Percentiles rank a stretch among this genome's conserved stretches.
phyloP scores from a whole-genome alignment of 2,888 invertebrate genomes.

The Leucania comma region DNA sequence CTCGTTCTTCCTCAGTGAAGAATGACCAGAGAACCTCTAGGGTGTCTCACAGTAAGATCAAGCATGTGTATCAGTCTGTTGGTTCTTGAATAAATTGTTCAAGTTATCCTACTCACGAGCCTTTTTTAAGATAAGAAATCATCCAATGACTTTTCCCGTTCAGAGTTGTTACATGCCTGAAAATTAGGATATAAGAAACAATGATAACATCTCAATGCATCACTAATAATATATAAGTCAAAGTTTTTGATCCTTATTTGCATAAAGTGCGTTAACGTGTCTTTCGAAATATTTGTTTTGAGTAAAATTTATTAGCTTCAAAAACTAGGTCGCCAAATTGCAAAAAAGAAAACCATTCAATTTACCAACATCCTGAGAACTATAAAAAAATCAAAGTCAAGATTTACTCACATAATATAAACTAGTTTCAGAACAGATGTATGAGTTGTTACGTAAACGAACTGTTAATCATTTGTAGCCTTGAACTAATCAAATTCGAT shows the following conservation, averaged over 20 bases:
- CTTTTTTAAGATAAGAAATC: too few species aligned
- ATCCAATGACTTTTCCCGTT: too few species aligned
- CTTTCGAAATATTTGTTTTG: constrained; percentile 9
- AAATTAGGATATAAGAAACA: neutral
- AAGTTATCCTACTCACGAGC: too few species aligned
- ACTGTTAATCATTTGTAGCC: constrained; percentile 46
- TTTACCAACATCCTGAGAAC: constrained; percentile 2
- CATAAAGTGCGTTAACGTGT: neutral
- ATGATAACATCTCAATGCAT: neutral
- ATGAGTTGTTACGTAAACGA: constrained; percentile 22
- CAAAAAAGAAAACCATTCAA: neutral
- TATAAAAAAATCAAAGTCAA: constrained; percentile 26
- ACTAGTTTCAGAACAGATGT: constrained; percentile 22
- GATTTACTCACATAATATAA: constrained; percentile 13
- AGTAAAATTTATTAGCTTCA: neutral
- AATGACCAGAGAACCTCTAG: neutral
- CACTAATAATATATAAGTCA: neutral
- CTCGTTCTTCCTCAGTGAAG: neutral
- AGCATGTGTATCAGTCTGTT: too few species aligned
- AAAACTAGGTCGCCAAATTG: constrained; percentile 8
- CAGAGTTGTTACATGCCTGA: too few species aligned
- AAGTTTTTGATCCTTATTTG: neutral
- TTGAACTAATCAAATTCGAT: constrained; percentile 51
- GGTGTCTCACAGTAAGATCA: too few species aligned
- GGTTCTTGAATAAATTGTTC: too few species aligned